Evolutionary conservation across 2,113 vertebrate species (phyloP).

Genomic region (Entelurus aequoreus): DNA sequence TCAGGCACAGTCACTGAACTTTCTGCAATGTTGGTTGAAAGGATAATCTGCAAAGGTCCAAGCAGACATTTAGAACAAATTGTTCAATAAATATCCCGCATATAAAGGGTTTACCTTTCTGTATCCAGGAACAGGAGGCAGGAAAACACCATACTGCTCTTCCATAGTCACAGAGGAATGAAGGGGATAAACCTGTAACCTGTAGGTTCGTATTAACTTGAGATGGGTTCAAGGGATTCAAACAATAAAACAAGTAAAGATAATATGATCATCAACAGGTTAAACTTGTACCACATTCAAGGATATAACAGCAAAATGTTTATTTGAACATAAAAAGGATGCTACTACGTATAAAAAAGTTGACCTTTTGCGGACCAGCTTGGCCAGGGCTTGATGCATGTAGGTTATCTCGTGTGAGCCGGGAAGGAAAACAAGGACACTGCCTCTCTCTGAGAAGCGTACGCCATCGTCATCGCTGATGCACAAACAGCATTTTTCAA

Average conservation of each 20-base stretch:
- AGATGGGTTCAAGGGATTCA: neutral
- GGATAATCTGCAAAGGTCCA: conserved; percentile 75
- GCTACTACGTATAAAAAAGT: conserved; percentile 5
- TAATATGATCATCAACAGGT: neutral
- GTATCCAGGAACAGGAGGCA: conserved; percentile 81
- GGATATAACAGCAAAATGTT: neutral
- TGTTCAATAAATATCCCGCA: neutral
- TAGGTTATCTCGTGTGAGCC: conserved; percentile 84
- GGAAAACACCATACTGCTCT: conserved; percentile 86
- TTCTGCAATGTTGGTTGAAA: conserved; percentile 94
- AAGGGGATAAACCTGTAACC: conserved; percentile 86
- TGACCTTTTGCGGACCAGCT: conserved; percentile 80
- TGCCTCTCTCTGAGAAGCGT: conserved; percentile 71
- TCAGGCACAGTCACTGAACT: conserved; percentile 93
- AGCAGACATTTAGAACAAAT: neutral
- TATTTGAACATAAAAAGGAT: neutral
- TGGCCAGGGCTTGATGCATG: conserved; percentile 82
- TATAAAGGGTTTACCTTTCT: conserved; percentile 78
- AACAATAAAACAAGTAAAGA: neutral
- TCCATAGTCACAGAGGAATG: conserved; percentile 86
- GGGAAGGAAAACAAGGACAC: conserved; percentile 90
- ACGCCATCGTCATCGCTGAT: neutral
- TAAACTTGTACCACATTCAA: neutral
- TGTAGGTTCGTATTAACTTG: conserved; percentile 36
- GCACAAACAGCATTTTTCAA: conserved; percentile 20